phyloP scores from a whole-genome alignment of 2,888 invertebrate species.

The Gastrophysa polygoni region DNA sequence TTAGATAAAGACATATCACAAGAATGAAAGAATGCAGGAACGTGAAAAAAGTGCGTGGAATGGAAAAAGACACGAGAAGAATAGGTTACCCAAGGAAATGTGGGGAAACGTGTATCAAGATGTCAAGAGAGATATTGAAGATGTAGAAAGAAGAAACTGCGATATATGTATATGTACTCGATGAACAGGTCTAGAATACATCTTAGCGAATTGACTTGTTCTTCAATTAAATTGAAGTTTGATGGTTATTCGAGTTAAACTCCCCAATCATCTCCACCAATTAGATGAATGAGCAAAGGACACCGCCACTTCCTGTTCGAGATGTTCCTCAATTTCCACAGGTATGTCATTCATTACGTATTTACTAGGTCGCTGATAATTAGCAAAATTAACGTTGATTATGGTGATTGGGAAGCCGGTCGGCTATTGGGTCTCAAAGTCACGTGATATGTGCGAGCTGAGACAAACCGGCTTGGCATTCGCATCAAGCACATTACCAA shows the following conservation, averaged over 20 bases:
- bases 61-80: too few relatives aligned
- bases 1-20: too few relatives aligned
- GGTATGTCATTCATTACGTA: conserved; percentile 48
- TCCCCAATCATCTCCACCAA: not conserved
- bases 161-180: too few relatives aligned
- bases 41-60: too few relatives aligned
- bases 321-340: not conserved
- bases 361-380: conserved; percentile 56
- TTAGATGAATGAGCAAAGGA: not conserved
- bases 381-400: conserved; percentile 58
- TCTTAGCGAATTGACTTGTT: too few relatives aligned
- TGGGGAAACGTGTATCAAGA: too few relatives aligned
- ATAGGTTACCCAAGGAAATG: too few relatives aligned
- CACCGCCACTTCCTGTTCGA: not conserved
- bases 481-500: too few relatives aligned
- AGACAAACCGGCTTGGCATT: conserved; percentile 12
- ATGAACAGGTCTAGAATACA: too few relatives aligned
- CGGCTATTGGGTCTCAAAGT: conserved; percentile 52
- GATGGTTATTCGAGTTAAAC: not conserved
- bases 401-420: conserved; percentile 53
- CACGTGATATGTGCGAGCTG: conserved; percentile 48
- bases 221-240: not conserved
- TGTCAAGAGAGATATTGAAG: too few relatives aligned
- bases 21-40: too few relatives aligned
- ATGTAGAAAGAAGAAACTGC: too few relatives aligned